These are phyloP conservation scores for Cataglyphis hispanica DNA, from an alignment of 1,140 invertebrate species.

Conservation along the genomic window DNA sequence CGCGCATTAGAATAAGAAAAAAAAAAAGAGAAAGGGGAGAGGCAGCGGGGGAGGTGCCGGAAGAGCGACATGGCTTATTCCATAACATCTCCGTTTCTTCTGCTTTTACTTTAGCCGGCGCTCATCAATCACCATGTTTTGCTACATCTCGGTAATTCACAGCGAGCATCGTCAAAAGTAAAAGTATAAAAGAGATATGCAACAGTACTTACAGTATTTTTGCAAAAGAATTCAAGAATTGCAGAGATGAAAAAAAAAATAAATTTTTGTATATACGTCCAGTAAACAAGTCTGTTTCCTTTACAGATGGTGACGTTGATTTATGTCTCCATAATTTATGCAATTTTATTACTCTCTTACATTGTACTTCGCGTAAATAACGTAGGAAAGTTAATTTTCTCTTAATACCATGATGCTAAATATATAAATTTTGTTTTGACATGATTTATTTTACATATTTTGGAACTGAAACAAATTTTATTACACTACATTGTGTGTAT, in stretches of 20 bases:
- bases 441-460: neutral
- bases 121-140: constrained; percentile 55
- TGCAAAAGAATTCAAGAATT: neutral
- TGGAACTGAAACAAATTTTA: neutral
- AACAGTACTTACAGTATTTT: neutral
- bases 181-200: constrained; percentile 34
- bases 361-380: neutral
- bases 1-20: constrained; percentile 57
- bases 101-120: constrained; percentile 29
- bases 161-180: constrained; percentile 30
- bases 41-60: constrained; percentile 21
- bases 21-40: constrained; percentile 48
- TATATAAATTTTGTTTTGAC: neutral
- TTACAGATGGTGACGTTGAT: neutral
- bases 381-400: neutral
- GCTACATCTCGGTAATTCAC: constrained; percentile 7
- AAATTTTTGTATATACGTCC: neutral
- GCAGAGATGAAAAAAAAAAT: neutral
- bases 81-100: constrained; percentile 55
- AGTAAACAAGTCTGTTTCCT: neutral
- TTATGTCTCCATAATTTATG: neutral
- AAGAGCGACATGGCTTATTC: constrained; percentile 58
- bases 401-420: neutral
- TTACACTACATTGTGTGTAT: neutral
- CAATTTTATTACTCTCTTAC: neutral